Percentiles rank a stretch among this genome's conserved stretches.
Evolutionary conservation across 1,140 invertebrate genomes (phyloP).

Genomic region (Rhyacophila brunnea): DNA sequence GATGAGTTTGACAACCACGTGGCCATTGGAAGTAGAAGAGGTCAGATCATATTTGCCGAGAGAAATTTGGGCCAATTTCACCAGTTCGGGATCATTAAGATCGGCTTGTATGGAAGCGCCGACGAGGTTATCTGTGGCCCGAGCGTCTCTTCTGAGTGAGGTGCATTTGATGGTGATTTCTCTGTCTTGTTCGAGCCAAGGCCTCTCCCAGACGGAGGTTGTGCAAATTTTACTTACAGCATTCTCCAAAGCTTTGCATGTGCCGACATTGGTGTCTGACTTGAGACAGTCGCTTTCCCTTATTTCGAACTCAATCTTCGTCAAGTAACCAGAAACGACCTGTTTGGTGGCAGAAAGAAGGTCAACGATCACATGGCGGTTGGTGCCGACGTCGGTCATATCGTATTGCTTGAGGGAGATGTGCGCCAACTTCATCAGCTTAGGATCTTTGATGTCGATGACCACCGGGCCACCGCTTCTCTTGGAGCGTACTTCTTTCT

Average conservation of each 20-base stretch:
- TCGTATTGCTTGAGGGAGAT: slow-evolving; percentile 39
- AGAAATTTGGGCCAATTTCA: slow-evolving; percentile 39
- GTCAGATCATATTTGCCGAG: slow-evolving; percentile 37
- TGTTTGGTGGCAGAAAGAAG: slow-evolving; percentile 38
- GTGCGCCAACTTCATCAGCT: slow-evolving; percentile 39
- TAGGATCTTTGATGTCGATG: slow-evolving; percentile 34
- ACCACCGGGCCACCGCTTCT: neutral
- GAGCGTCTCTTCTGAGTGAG: too few species aligned
- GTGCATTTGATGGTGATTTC: slow-evolving; percentile 53
- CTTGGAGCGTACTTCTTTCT: too few species aligned
- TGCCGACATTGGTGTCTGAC: slow-evolving; percentile 41
- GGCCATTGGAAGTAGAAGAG: slow-evolving; percentile 27
- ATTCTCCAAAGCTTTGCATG: slow-evolving; percentile 44
- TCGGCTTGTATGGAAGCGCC: too few species aligned
- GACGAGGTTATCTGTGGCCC: neutral
- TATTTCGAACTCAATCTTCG: slow-evolving; percentile 42
- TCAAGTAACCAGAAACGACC: slow-evolving; percentile 34
- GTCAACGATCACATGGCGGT: slow-evolving; percentile 39
- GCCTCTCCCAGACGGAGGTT: slow-evolving; percentile 58
- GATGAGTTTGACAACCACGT: slow-evolving; percentile 41
- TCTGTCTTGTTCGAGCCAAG: slow-evolving; percentile 59
- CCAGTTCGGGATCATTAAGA: slow-evolving; percentile 35
- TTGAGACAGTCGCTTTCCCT: slow-evolving; percentile 48
- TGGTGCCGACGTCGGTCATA: slow-evolving; percentile 24
- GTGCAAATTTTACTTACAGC: slow-evolving; percentile 51